Evolutionary conservation across 2,113 vertebrate genomes (phyloP).

Genomic region (Ctenomys sociabilis): DNA sequence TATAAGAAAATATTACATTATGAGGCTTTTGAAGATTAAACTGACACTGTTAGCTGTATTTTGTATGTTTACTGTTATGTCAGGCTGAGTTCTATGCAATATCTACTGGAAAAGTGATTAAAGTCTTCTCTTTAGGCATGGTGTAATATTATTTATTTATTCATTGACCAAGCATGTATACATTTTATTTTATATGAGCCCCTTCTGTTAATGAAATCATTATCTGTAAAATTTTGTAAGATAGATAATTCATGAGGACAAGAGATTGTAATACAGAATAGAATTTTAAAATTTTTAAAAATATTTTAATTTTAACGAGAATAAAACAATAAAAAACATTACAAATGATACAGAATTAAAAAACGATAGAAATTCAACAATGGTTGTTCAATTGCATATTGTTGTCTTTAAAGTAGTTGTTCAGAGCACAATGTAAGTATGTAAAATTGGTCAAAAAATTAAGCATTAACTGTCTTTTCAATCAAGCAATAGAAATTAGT

Average conservation of each 20-base stretch:
- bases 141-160: neutral
- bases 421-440: too few relatives aligned
- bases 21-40: neutral
- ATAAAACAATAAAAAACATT: too few relatives aligned
- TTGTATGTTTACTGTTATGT: neutral
- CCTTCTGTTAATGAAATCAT: neutral
- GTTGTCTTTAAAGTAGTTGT: too few relatives aligned
- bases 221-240: neutral
- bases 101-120: neutral
- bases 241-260: neutral
- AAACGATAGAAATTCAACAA: too few relatives aligned
- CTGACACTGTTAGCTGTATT: neutral
- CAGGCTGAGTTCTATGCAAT: neutral
- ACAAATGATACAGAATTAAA: too few relatives aligned
- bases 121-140: neutral
- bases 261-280: neutral
- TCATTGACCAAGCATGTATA: neutral
- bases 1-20: neutral
- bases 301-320: too few relatives aligned
- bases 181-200: neutral
- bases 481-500: too few relatives aligned
- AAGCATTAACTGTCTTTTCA: too few relatives aligned
- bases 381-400: too few relatives aligned
- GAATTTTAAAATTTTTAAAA: neutral
- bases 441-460: too few relatives aligned